Evolutionary conservation across 1,140 invertebrate genomes (phyloP).

Genomic region (Odontomachus brunneus): DNA sequence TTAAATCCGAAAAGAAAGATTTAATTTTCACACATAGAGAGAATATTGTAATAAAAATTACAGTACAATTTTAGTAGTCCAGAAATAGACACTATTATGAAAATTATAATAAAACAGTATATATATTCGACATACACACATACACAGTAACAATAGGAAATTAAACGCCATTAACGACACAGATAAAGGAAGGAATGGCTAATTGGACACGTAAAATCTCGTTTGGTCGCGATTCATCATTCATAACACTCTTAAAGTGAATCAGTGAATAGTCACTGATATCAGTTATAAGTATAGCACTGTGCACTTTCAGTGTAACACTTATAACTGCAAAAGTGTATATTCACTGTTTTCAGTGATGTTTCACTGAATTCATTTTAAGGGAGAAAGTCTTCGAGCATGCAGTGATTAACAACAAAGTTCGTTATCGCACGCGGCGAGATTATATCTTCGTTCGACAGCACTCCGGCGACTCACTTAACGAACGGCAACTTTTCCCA

Average conservation of each 20-base stretch:
- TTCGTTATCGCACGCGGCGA: constrained; percentile 52
- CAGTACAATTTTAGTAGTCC: neutral
- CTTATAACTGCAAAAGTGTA: too few relatives aligned
- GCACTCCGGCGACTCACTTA: constrained; percentile 53
- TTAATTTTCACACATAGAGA: neutral
- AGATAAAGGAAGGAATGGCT: too few relatives aligned
- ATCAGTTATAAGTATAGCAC: too few relatives aligned
- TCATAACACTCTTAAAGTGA: too few relatives aligned
- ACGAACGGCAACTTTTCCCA: constrained; percentile 70
- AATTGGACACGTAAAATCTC: neutral
- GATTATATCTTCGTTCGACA: constrained; percentile 58
- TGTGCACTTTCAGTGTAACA: too few relatives aligned
- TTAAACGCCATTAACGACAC: too few relatives aligned
- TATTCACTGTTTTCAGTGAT: too few relatives aligned
- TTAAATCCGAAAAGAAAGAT: neutral
- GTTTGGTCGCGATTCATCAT: neutral
- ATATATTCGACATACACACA: neutral
- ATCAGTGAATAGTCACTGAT: too few relatives aligned
- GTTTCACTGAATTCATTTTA: too few relatives aligned
- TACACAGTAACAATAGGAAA: neutral
- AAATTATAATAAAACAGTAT: neutral
- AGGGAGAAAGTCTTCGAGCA: neutral
- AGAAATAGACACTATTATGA: too few relatives aligned
- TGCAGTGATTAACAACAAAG: constrained; percentile 55
- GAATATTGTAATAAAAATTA: too few relatives aligned